Percentiles rank a stretch among this genome's conserved stretches.
These are phyloP conservation scores for Chunga burmeisteri DNA, from an alignment of 2,113 vertebrate species.

Conservation along the genomic window DNA sequence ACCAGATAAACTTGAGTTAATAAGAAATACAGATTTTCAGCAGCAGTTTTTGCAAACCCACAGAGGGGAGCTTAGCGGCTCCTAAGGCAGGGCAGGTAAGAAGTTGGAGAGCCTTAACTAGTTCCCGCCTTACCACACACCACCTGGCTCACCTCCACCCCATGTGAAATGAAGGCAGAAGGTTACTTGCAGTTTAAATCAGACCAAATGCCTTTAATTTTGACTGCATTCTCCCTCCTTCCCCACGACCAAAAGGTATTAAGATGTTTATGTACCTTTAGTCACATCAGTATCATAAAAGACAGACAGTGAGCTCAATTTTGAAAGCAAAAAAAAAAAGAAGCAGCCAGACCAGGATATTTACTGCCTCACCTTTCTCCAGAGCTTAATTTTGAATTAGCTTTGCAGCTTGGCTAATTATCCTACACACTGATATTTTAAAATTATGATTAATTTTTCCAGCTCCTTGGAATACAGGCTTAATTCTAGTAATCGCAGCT, in stretches of 20 bases:
- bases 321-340: neutral
- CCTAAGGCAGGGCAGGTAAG: neutral
- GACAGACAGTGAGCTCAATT: neutral
- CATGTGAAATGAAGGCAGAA: neutral
- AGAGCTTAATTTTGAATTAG: neutral
- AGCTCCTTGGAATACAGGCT: neutral
- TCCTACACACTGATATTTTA: neutral
- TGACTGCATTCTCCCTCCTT: neutral
- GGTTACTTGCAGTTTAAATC: neutral
- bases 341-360: neutral
- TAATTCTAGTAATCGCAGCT: neutral
- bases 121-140: neutral
- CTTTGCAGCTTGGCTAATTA: neutral
- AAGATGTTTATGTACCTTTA: neutral
- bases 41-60: neutral
- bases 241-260: neutral
- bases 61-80: neutral
- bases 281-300: neutral
- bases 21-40: neutral
- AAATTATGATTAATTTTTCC: neutral
- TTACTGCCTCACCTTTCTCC: neutral
- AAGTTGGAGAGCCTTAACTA: neutral
- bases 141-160: neutral
- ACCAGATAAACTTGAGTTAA: neutral
- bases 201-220: neutral